Evolutionary conservation across 2,113 vertebrate species (phyloP).

Genomic region (Cryptotis parvus): DNA sequence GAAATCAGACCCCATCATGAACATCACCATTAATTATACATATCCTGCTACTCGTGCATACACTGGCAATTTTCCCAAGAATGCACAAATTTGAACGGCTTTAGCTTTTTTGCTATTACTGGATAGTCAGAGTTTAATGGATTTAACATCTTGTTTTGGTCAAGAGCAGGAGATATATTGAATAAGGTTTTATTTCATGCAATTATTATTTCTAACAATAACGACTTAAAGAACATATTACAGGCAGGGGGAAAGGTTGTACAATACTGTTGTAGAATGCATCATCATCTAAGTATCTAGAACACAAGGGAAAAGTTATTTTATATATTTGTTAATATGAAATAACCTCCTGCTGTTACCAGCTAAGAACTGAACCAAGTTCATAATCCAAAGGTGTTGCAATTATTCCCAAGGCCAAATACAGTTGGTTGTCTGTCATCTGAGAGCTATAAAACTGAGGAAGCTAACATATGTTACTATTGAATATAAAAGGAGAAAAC

Average conservation of each 20-base stretch:
- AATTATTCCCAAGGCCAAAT: slow-evolving; percentile 77
- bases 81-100: slow-evolving; percentile 53
- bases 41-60: slow-evolving; percentile 51
- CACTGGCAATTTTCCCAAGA: slow-evolving; percentile 69
- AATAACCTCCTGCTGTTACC: slow-evolving; percentile 68
- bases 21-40: slow-evolving; percentile 67
- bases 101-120: slow-evolving; percentile 61
- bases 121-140: slow-evolving; percentile 64
- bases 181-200: slow-evolving; percentile 70
- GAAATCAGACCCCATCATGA: slow-evolving; percentile 49
- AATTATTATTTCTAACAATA: slow-evolving; percentile 66
- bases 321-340: slow-evolving; percentile 76
- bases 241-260: slow-evolving; percentile 9
- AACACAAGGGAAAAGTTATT: slow-evolving; percentile 53
- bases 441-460: slow-evolving; percentile 72
- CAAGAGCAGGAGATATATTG: slow-evolving; percentile 68
- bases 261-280: slow-evolving; percentile 28
- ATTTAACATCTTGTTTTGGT: slow-evolving; percentile 80
- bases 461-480: slow-evolving; percentile 66
- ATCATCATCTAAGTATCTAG: slow-evolving; percentile 25
- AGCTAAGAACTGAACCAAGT: slow-evolving; percentile 72
- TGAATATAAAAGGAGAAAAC: slow-evolving; percentile 73
- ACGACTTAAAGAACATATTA: slow-evolving; percentile 58
- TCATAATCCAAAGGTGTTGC: slow-evolving; percentile 79
- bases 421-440: slow-evolving; percentile 78